Percentiles rank a stretch among this genome's conserved stretches.
phyloP scores from a whole-genome alignment of 2,888 invertebrate genomes.

The Nephrotoma guestfalica region DNA sequence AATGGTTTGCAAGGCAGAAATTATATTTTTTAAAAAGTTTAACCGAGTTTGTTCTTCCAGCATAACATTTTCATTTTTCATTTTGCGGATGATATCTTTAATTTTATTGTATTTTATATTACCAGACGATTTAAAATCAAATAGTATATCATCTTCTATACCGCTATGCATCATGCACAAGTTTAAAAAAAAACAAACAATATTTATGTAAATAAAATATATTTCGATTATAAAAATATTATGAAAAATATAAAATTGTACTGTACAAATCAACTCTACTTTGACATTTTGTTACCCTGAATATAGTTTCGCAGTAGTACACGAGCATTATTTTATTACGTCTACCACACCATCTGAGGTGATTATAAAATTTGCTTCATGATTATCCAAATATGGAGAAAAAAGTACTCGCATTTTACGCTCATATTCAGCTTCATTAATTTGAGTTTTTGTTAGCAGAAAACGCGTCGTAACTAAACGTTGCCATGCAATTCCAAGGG shows the following conservation, averaged over 20 bases:
- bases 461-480: slow-evolving; percentile 46
- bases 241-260: neutral
- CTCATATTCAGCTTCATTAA: slow-evolving; percentile 20
- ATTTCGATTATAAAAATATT: neutral
- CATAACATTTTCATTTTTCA: neutral
- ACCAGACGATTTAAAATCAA: neutral
- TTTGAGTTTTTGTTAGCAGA: slow-evolving; percentile 29
- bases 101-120: neutral
- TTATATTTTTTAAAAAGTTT: neutral
- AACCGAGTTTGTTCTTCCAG: neutral
- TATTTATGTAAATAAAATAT: neutral
- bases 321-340: neutral
- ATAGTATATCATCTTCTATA: neutral
- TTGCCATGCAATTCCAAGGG: slow-evolving; percentile 51
- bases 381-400: slow-evolving; percentile 40
- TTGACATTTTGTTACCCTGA: neutral
- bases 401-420: slow-evolving; percentile 39
- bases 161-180: neutral
- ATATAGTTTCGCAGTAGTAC: neutral
- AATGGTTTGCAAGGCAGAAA: neutral
- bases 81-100: neutral
- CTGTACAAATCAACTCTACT: too few species aligned
- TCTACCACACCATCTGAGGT: slow-evolving; percentile 30
- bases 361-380: slow-evolving; percentile 35
- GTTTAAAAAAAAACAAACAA: neutral